phyloP scores from a whole-genome alignment of 1,140 invertebrate genomes.

The Pygmarrhopalites habei region DNA sequence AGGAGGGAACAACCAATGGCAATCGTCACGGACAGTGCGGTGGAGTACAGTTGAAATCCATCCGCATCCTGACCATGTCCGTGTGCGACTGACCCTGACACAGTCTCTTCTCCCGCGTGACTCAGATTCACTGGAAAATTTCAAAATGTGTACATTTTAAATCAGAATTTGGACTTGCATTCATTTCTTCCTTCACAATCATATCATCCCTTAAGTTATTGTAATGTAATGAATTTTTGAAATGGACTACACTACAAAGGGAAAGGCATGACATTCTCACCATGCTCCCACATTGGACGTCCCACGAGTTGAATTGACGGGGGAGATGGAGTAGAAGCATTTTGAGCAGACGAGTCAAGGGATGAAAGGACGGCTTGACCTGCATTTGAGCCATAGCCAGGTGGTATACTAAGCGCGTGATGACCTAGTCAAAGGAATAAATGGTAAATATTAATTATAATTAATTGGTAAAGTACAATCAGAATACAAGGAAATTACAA shows the following conservation, averaged over 20 bases:
- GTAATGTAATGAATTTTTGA: too few species aligned
- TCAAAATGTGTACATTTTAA: too few species aligned
- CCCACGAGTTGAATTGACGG: constrained; percentile 37
- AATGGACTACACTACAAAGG: too few species aligned
- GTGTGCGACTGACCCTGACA: constrained; percentile 18
- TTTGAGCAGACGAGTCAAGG: constrained; percentile 26
- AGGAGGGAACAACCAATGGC: constrained; percentile 87
- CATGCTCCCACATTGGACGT: constrained; percentile 39
- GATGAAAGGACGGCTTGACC: constrained; percentile 35
- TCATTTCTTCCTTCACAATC: too few species aligned
- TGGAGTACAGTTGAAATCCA: constrained; percentile 77
- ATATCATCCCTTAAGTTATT: too few species aligned
- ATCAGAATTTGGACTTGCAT: too few species aligned
- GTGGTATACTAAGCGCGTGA: constrained; percentile 16
- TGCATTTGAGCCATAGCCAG: constrained; percentile 18
- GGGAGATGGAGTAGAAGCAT: constrained; percentile 39
- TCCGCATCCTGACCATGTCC: constrained; percentile 55
- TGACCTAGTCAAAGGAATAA: too few species aligned
- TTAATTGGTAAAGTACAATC: too few species aligned
- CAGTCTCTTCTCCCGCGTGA: constrained; percentile 15
- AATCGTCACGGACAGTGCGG: constrained; percentile 81
- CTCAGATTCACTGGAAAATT: constrained; percentile 9
- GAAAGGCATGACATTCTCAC: too few species aligned
- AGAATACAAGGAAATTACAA: too few species aligned
- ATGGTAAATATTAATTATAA: too few species aligned